Evolutionary conservation across 1,140 invertebrate genomes (phyloP), one percentile per base, ranked within the genome.

Genomic region (Cecropterus lyciades): DNA sequence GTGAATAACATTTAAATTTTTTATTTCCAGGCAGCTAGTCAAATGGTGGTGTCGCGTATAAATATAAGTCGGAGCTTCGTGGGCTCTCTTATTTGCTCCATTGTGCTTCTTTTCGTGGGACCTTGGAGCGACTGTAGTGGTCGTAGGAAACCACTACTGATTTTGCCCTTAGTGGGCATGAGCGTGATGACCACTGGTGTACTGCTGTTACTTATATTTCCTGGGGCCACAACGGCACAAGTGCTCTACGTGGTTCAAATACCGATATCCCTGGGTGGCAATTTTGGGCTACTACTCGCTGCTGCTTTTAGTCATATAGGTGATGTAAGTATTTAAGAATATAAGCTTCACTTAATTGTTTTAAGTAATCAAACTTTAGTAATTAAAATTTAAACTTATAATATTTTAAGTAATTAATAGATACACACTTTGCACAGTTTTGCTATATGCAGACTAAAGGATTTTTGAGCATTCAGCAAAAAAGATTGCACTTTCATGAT

Each of bases 51-150:
- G 13, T 82, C 91, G 13, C 71, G 76, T 9, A 70, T 91, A 14
- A 91, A 91, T 45, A 73, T 92, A 4, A 88, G 84, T 64, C 70
- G 87, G 57, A 87, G 87, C 72, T 92, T 93, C 57, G 77, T 93
- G 11, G 86, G 89, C 5, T 84, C 80, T 8, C 67, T 92, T 0
- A 82, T 92, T 13, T 77, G 87, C 1, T 87, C 87, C 0, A 51
- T 89, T 0, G 77, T 93, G 0, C 72, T 93, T 3, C 49, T 92
- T 1, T 93, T 93, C 49, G 77, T 90, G 5, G 92, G 89, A 0
- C 92, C 92, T 1, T 93, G 91, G 92, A 93, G 92, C 57, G 92
- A 93, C 67, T 91, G 83, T 70, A 92, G 92, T 73, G 91, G 92
- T 1, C 70, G 90, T 20, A 76, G 92, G 60, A 93, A 92, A 43